Conservation (phyloP, 92 coral and sea anemone species). For the Anthopleura xanthogrammica region DNA sequence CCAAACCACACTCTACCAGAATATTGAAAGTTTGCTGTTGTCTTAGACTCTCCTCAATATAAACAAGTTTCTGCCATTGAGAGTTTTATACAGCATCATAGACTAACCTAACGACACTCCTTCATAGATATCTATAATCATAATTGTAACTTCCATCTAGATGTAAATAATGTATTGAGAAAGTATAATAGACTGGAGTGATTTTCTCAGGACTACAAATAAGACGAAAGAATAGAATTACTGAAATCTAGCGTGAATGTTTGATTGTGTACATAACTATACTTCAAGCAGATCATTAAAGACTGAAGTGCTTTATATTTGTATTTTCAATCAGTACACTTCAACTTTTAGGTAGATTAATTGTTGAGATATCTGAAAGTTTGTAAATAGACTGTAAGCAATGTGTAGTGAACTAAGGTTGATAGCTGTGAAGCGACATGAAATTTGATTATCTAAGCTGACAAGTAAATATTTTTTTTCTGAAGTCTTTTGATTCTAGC, state of each 20-base stretch:
- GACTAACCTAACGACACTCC: no score
- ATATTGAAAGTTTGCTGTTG: neutral
- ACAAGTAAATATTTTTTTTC: constrained; percentile 4
- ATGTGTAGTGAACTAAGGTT: neutral
- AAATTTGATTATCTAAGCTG: neutral
- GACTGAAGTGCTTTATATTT: neutral
- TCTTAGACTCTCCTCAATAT: neutral
- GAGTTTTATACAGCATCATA: no score
- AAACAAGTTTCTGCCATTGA: no score
- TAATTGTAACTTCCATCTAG: no score
- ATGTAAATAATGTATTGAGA: neutral
- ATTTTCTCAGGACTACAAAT: neutral
- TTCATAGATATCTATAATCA: no score
- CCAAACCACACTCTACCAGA: neutral
- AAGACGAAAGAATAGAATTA: neutral
- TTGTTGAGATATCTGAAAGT: neutral
- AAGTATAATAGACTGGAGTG: neutral
- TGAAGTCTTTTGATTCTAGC: neutral
- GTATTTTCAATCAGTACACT: neutral
- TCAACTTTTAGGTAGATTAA: neutral
- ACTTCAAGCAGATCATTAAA: neutral
- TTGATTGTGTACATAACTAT: neutral
- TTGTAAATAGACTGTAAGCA: neutral
- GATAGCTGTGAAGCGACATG: neutral
- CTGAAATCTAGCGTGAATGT: neutral